Evolutionary conservation across 1,140 invertebrate genomes (phyloP).

Genomic region (Camponotus vicinus): DNA sequence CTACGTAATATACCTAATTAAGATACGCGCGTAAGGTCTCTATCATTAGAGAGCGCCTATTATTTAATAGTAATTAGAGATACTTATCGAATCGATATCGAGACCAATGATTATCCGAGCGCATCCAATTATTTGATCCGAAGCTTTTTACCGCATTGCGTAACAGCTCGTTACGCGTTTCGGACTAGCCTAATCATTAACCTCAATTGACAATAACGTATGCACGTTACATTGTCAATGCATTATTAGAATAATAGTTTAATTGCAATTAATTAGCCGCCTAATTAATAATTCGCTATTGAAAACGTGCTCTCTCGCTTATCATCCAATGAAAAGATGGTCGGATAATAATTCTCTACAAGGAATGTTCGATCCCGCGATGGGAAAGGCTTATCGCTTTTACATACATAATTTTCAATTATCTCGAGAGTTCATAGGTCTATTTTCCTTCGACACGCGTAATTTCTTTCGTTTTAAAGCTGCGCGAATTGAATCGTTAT

Average conservation of each 20-base stretch:
- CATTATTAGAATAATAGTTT: conserved; percentile 50
- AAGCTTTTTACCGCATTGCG: conserved; percentile 48
- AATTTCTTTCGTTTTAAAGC: conserved; percentile 22
- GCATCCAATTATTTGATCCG: conserved; percentile 54
- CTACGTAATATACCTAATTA: conserved; percentile 55
- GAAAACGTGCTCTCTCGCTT: conserved; percentile 14
- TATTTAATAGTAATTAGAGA: conserved; percentile 60
- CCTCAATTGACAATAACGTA: conserved; percentile 49
- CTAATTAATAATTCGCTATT: conserved; percentile 34
- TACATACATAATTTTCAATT: conserved; percentile 28
- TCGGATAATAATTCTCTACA: conserved; percentile 17
- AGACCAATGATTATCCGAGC: conserved; percentile 56
- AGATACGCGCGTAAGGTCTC: conserved; percentile 50
- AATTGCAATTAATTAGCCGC: conserved; percentile 48
- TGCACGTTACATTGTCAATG: conserved; percentile 27
- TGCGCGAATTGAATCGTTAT: neutral
- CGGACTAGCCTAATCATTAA: conserved; percentile 55
- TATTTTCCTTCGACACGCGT: conserved; percentile 44
- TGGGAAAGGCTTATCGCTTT: conserved; percentile 21
- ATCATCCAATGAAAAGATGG: conserved; percentile 24
- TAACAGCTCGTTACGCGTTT: conserved; percentile 44
- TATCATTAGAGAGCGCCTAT: conserved; percentile 43
- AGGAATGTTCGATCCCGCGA: neutral
- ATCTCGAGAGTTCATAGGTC: conserved; percentile 9
- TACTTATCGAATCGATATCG: conserved; percentile 57